These are phyloP conservation scores for Tipula unca DNA, from an alignment of 2,888 invertebrate genomes.

Conservation along the genomic window DNA sequence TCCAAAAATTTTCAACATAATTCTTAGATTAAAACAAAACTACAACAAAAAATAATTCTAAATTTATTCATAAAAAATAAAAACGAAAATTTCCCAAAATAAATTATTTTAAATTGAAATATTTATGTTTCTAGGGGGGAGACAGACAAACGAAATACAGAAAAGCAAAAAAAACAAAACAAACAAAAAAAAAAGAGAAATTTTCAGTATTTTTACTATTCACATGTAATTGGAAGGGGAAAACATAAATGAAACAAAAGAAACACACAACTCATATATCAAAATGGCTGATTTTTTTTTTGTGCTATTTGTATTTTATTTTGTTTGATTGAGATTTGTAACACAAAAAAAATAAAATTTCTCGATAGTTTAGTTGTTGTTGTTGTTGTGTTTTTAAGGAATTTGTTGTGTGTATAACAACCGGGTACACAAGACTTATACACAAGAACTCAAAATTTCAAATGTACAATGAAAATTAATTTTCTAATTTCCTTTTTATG, in stretches of 20 bases:
- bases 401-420: background rate
- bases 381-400: background rate
- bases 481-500: background rate
- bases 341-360: background rate
- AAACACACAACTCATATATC: background rate
- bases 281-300: background rate
- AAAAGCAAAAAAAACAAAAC: background rate
- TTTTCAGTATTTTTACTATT: background rate
- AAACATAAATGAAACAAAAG: conserved; percentile 8
- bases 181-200: background rate
- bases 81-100: background rate
- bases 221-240: background rate
- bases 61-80: background rate
- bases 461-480: background rate
- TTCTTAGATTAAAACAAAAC: background rate
- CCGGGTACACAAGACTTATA: background rate
- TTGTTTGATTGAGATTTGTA: background rate
- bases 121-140: background rate
- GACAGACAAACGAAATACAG: background rate
- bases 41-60: background rate
- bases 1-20: background rate
- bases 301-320: background rate
- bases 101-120: conserved; percentile 14
- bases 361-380: too few relatives aligned
- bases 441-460: background rate